Evolutionary conservation across 2,797 vertebrate species (phyloP).

Genomic region (Mus minutoides): DNA sequence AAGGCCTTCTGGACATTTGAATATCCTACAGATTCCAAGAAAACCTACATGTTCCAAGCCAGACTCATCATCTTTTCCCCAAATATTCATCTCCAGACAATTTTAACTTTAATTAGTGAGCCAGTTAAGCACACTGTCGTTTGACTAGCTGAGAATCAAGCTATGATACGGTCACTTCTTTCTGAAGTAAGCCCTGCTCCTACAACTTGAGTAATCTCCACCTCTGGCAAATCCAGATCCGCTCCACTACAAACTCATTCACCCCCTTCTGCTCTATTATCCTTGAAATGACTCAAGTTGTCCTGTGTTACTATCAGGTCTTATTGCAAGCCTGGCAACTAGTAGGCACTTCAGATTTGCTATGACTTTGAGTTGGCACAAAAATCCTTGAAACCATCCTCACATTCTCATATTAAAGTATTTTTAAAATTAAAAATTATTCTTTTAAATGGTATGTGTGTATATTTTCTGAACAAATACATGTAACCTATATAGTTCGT

Average conservation of each 20-base stretch:
- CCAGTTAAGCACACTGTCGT: neutral
- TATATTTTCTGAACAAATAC: neutral
- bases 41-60: neutral
- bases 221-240: neutral
- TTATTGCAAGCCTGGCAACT: neutral
- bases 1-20: neutral
- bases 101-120: neutral
- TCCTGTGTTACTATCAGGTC: neutral
- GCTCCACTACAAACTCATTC: neutral
- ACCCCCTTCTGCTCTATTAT: neutral
- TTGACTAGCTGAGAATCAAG: neutral
- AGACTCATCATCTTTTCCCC: neutral
- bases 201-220: neutral
- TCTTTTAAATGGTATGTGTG: neutral
- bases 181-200: neutral
- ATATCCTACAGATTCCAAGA: neutral
- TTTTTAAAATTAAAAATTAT: neutral
- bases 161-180: neutral
- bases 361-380: neutral
- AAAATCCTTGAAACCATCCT: neutral
- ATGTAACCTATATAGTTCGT: neutral
- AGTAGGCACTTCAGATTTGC: neutral
- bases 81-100: neutral
- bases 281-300: neutral
- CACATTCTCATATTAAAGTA: neutral